A percentile compares a stretch with the other conserved stretches of the same genome.
phyloP scores from a whole-genome alignment of 2,113 vertebrate species.

The human (Homo sapiens) region DNA sequence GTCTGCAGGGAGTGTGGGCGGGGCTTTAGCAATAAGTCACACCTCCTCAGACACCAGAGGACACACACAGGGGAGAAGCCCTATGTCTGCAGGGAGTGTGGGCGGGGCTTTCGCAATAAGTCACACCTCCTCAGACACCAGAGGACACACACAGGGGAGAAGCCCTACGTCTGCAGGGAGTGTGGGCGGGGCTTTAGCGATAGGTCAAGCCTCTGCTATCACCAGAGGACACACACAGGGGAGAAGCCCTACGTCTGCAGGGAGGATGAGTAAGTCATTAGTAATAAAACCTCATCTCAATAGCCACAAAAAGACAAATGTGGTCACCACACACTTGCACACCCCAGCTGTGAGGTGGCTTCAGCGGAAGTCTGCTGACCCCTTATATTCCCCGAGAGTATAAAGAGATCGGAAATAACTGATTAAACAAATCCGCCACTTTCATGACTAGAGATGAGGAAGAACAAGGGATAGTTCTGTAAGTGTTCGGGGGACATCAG shows the following conservation, averaged over 20 bases:
- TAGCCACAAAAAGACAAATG: not conserved
- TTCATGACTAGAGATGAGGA: not conserved
- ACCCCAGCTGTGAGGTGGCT: not conserved
- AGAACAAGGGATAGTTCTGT: not conserved
- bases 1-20: not conserved
- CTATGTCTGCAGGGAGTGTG: not conserved
- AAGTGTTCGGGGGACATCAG: not conserved
- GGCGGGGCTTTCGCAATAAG: not conserved
- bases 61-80: constrained; percentile 45
- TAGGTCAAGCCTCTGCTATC: no score
- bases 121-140: rapidly evolving
- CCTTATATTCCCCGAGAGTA: not conserved
- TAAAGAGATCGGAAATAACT: not conserved
- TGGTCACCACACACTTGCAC: not conserved
- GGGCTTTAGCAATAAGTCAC: rapidly evolving
- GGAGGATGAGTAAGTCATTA: not conserved
- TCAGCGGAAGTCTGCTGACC: not conserved
- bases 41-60: rapidly evolving
- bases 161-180: not conserved
- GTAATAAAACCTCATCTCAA: not conserved
- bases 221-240: no score
- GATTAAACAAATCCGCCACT: not conserved
- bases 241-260: not conserved
- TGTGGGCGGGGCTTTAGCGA: no score
- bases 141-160: constrained; percentile 26